phyloP scores from a whole-genome alignment of 1,140 invertebrate species.

The Heliconius hermathena region DNA sequence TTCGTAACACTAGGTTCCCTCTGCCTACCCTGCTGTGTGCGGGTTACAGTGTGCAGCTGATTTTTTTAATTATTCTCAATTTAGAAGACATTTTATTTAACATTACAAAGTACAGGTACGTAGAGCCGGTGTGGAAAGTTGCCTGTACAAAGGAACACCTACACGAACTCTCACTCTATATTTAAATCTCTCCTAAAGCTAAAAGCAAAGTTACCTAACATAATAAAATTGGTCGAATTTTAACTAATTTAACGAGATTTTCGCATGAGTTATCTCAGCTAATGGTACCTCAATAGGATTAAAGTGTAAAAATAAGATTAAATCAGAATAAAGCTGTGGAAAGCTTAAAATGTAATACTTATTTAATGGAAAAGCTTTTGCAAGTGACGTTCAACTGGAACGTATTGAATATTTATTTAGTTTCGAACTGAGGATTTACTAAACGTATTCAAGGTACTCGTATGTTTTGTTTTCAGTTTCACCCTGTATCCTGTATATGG shows the following conservation, averaged over 20 bases:
- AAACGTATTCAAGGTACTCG: too few relatives aligned
- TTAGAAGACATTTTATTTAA: not conserved
- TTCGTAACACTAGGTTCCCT: too few relatives aligned
- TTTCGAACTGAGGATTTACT: not conserved
- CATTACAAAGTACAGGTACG: not conserved
- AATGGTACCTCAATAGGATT: not conserved
- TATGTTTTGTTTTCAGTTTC: too few relatives aligned
- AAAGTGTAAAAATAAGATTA: not conserved
- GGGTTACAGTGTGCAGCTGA: too few relatives aligned
- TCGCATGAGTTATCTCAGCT: not conserved
- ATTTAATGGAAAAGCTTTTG: slow-evolving; percentile 5
- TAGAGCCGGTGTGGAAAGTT: not conserved
- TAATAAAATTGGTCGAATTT: not conserved
- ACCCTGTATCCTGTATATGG: too few relatives aligned
- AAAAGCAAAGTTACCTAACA: not conserved
- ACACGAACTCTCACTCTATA: not conserved
- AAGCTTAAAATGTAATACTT: not conserved
- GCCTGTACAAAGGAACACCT: not conserved
- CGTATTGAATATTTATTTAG: not conserved
- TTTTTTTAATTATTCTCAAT: too few relatives aligned
- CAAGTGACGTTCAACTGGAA: not conserved
- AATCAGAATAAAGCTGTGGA: not conserved
- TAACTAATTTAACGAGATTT: not conserved
- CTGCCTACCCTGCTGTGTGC: too few relatives aligned
- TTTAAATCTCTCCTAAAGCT: not conserved